Evolutionary conservation across 1,140 invertebrate species (phyloP), one percentile per base, ranked within the genome.

Genomic region (Dryas iulia): DNA sequence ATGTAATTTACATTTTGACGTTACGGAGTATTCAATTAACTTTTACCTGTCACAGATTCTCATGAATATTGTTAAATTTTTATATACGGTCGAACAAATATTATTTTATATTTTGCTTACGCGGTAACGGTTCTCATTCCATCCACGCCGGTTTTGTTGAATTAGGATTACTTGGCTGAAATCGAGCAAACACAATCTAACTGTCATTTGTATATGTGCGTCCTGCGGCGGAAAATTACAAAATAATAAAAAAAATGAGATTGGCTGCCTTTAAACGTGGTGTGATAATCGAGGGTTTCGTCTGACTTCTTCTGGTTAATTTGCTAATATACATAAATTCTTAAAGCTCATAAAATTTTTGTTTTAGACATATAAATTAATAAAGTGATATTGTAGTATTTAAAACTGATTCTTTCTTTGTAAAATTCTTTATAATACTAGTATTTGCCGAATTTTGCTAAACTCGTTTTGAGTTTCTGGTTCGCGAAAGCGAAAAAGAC

Each of bases 161-260:
- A 31, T 63, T 63, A 63, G 60, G 60, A 63, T 63, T 24, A 63
- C 52, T 63, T 28, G 60, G 26, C 52, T 54, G 52, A 63, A 63
- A 54, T 63, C 28, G 47, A 54, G 47, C 47, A 54, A 63, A 63
- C 60, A 63, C 25, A 54, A 54, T 62, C 52, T 54, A 39, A 63
- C 47, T 52, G 47, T 53, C 26, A n/a, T 28, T 25, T 26, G 54
- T 28, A 6, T 26, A 57, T 14, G 23, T 28, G 54, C 7, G 11
- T 5, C 11, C 33, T 12, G n/a, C 30, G n/a, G 11, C 26, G 31
- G 28, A 28, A 12, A 14, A 33, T 59, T 31, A 14, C 28, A 28
- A 33, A 30, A 31, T 33, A 10, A 54, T 10, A 21, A 54, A 8
- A 54, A 21, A 6, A 28, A 28, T 3, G 26, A 28, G 6, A 28